These are phyloP conservation scores for Mythimna vitellina DNA, from an alignment of 2,888 invertebrate species.

Conservation along the genomic window DNA sequence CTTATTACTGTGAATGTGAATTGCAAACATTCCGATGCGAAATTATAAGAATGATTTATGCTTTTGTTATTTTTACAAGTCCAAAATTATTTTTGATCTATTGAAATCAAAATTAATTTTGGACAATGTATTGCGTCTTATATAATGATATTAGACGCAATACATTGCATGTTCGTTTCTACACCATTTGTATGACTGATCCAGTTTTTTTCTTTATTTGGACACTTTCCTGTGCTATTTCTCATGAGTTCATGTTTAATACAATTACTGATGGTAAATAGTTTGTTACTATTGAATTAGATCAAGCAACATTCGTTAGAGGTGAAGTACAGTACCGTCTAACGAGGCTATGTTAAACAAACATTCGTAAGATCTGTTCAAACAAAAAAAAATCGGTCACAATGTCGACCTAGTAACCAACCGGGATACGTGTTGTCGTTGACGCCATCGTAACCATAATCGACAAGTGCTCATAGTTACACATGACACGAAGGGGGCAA, in stretches of 20 bases:
- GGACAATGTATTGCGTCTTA: too few relatives aligned
- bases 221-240: background rate
- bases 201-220: background rate
- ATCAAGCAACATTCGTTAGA: background rate
- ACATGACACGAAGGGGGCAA: constrained; percentile 20
- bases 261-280: background rate
- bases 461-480: constrained; percentile 11
- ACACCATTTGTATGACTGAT: background rate
- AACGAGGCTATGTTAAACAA: constrained; percentile 35
- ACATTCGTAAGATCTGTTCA: constrained; percentile 32
- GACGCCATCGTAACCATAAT: constrained; percentile 39
- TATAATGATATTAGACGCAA: too few relatives aligned
- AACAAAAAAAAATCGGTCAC: constrained; percentile 28
- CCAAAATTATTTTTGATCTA: constrained; percentile 1
- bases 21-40: constrained; percentile 24
- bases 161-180: background rate
- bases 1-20: constrained; percentile 14
- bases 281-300: background rate
- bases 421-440: constrained; percentile 23
- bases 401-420: constrained; percentile 42
- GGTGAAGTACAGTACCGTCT: constrained; percentile 12
- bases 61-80: constrained; percentile 4
- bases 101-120: too few relatives aligned
- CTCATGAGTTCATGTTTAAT: background rate
- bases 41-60: background rate